phyloP scores from a whole-genome alignment of 2,797 vertebrate genomes.

The Rhinichthys osculus region DNA sequence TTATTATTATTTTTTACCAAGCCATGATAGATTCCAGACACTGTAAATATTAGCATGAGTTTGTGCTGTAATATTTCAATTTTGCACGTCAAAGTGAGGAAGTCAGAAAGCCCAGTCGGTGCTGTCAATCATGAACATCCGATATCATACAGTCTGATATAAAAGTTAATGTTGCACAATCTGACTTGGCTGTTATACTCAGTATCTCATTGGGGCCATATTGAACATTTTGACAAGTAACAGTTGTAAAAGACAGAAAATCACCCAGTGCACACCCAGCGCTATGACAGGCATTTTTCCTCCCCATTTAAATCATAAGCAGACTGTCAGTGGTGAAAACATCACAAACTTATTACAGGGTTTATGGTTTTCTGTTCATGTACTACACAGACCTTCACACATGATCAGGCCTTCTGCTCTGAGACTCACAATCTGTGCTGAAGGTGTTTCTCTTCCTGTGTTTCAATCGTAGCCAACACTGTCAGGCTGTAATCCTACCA shows the following conservation, averaged over 20 bases:
- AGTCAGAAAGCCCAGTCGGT: background rate
- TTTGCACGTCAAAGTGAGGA: background rate
- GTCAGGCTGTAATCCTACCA: slow-evolving; percentile 64
- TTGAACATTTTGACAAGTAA: slow-evolving; percentile 6
- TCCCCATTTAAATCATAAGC: slow-evolving; percentile 15
- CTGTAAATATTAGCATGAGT: background rate
- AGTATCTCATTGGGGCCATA: background rate
- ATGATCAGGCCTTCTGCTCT: slow-evolving; percentile 48
- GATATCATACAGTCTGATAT: background rate
- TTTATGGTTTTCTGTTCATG: slow-evolving; percentile 48
- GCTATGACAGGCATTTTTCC: background rate
- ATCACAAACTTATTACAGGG: slow-evolving; percentile 37
- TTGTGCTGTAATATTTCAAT: background rate
- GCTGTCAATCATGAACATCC: background rate
- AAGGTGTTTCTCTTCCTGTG: slow-evolving; percentile 72
- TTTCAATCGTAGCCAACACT: slow-evolving; percentile 69
- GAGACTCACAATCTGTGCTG: slow-evolving; percentile 59
- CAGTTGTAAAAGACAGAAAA: background rate
- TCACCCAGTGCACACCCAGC: background rate
- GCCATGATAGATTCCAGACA: slow-evolving; percentile 9
- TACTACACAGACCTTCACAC: slow-evolving; percentile 54
- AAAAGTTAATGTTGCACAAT: slow-evolving; percentile 4
- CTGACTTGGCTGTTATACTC: background rate
- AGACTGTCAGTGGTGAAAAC: slow-evolving; percentile 19
- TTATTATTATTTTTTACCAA: background rate